Evolutionary conservation across 2,888 invertebrate genomes (phyloP), one percentile per base, ranked within the genome.

Genomic region (Trachelus tabidus): DNA sequence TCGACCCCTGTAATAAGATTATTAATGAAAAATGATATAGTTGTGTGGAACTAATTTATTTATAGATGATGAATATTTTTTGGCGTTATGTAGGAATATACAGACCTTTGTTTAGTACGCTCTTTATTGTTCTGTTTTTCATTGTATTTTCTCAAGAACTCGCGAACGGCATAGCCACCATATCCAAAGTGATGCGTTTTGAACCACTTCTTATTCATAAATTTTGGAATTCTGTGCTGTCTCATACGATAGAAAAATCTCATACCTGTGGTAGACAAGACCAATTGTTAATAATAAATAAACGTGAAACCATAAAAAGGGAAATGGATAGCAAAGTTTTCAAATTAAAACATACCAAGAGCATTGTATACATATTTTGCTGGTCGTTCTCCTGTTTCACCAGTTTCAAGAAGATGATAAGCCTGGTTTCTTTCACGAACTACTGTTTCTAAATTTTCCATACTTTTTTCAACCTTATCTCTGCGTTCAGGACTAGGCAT

Each of bases 401-500:
- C 98, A 11, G 97, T 97, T 93, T 99, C 99, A 76, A 99, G 92
- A 83, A 95, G 90, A 90, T 96, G 95, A 92, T 97, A 98, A 0
- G 99, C 99, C 83, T 94, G 92, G 90, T 99, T 98, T 82, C 99
- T 93, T 92, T 99, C 99, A 77, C 96, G 94, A 0, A 99, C 95
- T 0, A 99, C 98, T 31, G 93, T 92, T 92, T 99, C 97, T 79
- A 99, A 92, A 91, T 99, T 98, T 81, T 94, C 93, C 99, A 99
- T 99, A 31, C 98, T 98, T 85, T 97, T 96, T 89, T 97, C 95
- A 0, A 99, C 97, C 94, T 98, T 99, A 88, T 98, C 98, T 76
- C 98, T 93, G 86, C 99, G 94, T 92, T 99, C 99, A 3, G 98
- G 98, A 92, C 94, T 98, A 1, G 98, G 97, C 90, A 99, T 97